These are phyloP conservation scores for Halisarca cf. caerulea DNA, from an alignment of 37 sponge, comb jelly and placozoan species.

Conservation along the genomic window DNA sequence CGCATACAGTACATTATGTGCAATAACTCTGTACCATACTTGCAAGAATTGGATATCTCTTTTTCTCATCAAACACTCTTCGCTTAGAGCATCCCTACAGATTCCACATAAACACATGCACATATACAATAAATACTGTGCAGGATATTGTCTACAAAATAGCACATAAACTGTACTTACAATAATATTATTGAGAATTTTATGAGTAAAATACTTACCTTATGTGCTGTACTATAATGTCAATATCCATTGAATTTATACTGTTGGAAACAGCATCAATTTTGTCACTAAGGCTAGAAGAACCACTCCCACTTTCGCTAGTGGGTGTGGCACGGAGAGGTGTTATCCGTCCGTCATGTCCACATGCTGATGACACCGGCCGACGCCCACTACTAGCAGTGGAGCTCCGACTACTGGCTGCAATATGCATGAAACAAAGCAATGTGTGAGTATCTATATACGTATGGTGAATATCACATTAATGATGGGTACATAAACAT, in stretches of 20 bases:
- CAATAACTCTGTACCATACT: too few species aligned
- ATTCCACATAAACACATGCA: not conserved
- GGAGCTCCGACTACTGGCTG: constrained; percentile 7
- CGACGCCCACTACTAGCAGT: constrained; percentile 35
- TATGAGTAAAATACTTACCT: constrained; percentile 19
- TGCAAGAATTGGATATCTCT: constrained; percentile 51
- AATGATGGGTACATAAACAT: too few species aligned
- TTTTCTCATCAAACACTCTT: constrained; percentile 40
- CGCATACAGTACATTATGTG: too few species aligned
- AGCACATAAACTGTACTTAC: not conserved
- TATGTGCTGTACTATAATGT: constrained; percentile 31
- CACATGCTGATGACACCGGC: constrained; percentile 37
- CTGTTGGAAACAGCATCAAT: not conserved
- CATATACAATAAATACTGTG: not conserved
- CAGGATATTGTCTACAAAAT: not conserved
- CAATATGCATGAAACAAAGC: too few species aligned
- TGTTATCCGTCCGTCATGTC: constrained; percentile 38
- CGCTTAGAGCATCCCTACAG: constrained; percentile 36
- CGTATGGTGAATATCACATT: too few species aligned
- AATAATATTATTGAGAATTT: not conserved
- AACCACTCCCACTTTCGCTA: constrained; percentile 22
- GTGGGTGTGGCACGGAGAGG: constrained; percentile 29
- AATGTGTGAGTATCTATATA: too few species aligned
- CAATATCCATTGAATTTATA: constrained; percentile 31
- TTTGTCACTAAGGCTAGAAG: constrained; percentile 9